These are phyloP conservation scores for Drosophila nr. perissopoda DNA, from an alignment of 2,888 invertebrate genomes.

Conservation along the genomic window DNA sequence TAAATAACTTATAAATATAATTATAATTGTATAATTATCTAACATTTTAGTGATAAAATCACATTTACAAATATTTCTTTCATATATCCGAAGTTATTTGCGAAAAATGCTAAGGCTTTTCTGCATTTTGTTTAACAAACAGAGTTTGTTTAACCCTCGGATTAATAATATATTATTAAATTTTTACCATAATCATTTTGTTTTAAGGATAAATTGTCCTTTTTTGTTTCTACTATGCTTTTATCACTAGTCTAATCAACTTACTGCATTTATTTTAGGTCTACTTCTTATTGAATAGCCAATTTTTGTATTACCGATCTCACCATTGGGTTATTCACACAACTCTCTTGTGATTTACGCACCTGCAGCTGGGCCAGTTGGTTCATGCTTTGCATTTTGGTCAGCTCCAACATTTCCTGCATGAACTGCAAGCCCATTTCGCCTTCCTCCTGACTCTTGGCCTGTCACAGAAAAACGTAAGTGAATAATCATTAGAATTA, in stretches of 20 bases:
- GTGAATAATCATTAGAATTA: slow-evolving; percentile 8
- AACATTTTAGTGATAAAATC: not conserved
- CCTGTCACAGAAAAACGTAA: slow-evolving; percentile 86
- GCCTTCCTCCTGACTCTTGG: slow-evolving; percentile 93
- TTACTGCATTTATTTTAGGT: not conserved
- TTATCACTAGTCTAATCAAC: not conserved
- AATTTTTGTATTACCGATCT: not conserved
- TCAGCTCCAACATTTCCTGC: slow-evolving; percentile 98
- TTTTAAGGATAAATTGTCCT: not conserved
- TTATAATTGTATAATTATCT: not conserved
- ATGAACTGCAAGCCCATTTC: slow-evolving; percentile 97
- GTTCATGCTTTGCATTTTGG: slow-evolving; percentile 88
- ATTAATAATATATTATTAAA: not conserved
- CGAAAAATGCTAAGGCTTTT: not conserved
- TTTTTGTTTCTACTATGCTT: not conserved
- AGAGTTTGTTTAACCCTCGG: not conserved
- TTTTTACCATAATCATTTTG: not conserved
- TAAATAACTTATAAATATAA: not conserved
- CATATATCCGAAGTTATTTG: not conserved
- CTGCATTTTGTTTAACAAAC: not conserved
- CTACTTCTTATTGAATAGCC: not conserved
- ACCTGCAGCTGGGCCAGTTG: slow-evolving; percentile 84
- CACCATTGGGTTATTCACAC: slow-evolving; percentile 28
- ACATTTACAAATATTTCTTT: not conserved
- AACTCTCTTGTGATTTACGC: slow-evolving; percentile 43